Percentiles rank a stretch among this genome's conserved stretches.
phyloP scores from a whole-genome alignment of 2,888 invertebrate genomes.

The Ceraclea dissimilis region DNA sequence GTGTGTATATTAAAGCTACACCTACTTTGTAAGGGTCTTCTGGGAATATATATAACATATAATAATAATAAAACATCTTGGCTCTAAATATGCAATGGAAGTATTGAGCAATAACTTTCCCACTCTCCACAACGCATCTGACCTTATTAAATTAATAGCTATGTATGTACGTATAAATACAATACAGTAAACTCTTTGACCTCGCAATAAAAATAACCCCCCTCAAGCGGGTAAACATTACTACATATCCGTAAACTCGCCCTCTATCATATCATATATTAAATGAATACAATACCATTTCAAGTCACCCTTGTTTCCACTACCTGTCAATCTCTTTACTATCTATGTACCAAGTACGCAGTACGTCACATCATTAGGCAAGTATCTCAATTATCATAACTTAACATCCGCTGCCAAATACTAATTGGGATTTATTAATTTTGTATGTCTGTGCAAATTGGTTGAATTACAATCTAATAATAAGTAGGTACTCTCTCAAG shows the following conservation, averaged over 20 bases:
- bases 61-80: too few species aligned
- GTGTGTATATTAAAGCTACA: too few species aligned
- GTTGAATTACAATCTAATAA: slow-evolving; percentile 3
- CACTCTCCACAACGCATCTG: slow-evolving; percentile 47
- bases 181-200: too few species aligned
- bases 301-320: slow-evolving; percentile 12
- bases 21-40: too few species aligned
- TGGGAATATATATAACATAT: too few species aligned
- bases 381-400: too few species aligned
- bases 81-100: slow-evolving; percentile 24
- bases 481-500: background rate
- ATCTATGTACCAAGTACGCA: too few species aligned
- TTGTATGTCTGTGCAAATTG: slow-evolving; percentile 14
- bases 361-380: too few species aligned
- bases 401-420: too few species aligned
- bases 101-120: slow-evolving; percentile 11
- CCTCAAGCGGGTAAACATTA: slow-evolving; percentile 14
- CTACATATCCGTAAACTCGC: background rate
- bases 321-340: background rate
- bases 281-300: background rate
- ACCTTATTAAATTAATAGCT: slow-evolving; percentile 28
- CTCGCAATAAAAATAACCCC: slow-evolving; percentile 12
- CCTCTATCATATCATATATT: background rate
- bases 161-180: too few species aligned
- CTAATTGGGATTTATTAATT: too few species aligned